These are phyloP conservation scores for Leptinotarsa rubiginosa DNA, from an alignment of 2,888 invertebrate species.

Conservation along the genomic window DNA sequence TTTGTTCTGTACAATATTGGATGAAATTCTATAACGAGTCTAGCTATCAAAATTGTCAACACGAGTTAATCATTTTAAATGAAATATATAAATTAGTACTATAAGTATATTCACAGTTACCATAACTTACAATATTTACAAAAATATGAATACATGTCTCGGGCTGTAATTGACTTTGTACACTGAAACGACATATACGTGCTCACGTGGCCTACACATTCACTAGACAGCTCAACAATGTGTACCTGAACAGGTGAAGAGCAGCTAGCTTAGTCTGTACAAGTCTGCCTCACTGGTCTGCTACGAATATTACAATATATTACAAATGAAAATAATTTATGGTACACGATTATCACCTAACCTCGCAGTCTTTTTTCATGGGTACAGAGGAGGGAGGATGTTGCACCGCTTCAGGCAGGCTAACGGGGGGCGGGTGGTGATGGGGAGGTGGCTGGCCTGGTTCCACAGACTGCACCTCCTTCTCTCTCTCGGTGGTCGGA, in stretches of 20 bases:
- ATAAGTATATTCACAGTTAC: conserved; percentile 67
- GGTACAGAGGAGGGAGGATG: conserved; percentile 67
- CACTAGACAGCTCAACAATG: conserved; percentile 61
- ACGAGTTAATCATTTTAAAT: conserved; percentile 68
- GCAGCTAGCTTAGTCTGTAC: conserved; percentile 59
- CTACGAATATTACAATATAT: conserved; percentile 52
- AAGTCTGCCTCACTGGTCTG: conserved; percentile 61
- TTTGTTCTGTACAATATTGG: conserved; percentile 67
- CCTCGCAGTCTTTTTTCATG: conserved; percentile 85
- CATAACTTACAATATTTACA: conserved; percentile 70
- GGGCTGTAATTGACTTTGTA: conserved; percentile 71
- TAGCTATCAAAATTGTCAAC: conserved; percentile 68
- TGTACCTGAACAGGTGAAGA: conserved; percentile 62
- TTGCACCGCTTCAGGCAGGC: conserved; percentile 39
- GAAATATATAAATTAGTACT: conserved; percentile 67
- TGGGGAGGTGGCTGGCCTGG: conserved; percentile 58
- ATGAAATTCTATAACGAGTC: conserved; percentile 66
- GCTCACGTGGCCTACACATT: conserved; percentile 57
- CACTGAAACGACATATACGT: conserved; percentile 61
- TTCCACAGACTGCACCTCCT: conserved; percentile 59
- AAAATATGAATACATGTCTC: conserved; percentile 69
- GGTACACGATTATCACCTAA: conserved; percentile 80
- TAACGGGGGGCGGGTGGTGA: conserved; percentile 49
- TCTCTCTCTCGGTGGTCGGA: conserved; percentile 56
- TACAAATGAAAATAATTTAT: conserved; percentile 57